These are phyloP conservation scores for Artibeus lituratus DNA, from an alignment of 2,797 vertebrate species.

Conservation along the genomic window DNA sequence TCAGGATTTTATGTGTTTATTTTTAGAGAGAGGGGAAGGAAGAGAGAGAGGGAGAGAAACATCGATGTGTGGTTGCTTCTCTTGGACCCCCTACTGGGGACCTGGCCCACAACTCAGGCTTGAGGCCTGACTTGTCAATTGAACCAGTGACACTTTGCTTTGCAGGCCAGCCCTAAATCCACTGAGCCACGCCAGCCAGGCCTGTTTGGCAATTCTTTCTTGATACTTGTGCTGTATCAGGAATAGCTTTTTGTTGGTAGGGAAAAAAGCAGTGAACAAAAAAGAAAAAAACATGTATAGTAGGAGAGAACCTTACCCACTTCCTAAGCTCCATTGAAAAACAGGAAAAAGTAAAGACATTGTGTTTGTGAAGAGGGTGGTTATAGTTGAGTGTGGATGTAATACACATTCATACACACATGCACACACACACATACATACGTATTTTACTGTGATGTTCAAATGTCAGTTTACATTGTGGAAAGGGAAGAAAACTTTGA, in stretches of 20 bases:
- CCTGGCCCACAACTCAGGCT: no score
- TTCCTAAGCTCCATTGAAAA: neutral
- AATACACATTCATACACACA: neutral
- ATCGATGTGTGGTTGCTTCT: no score
- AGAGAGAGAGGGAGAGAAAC: no score
- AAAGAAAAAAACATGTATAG: neutral
- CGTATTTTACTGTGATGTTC: neutral
- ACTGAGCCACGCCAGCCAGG: no score
- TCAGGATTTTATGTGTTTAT: no score
- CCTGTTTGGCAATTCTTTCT: neutral
- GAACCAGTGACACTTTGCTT: no score
- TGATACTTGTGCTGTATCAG: neutral
- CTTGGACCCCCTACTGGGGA: no score
- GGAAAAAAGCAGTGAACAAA: neutral
- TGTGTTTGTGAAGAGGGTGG: neutral
- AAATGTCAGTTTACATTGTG: neutral
- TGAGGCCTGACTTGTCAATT: no score
- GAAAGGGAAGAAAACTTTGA: neutral
- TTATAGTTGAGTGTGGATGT: neutral
- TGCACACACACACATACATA: fast-evolving
- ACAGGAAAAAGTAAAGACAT: neutral
- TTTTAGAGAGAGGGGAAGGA: no score
- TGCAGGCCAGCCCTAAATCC: no score
- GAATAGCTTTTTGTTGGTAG: neutral
- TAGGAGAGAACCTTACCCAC: neutral